Percentiles rank a stretch among this genome's conserved stretches.
phyloP scores from a whole-genome alignment of 2,797 vertebrate species.

The Clarias fuscus region DNA sequence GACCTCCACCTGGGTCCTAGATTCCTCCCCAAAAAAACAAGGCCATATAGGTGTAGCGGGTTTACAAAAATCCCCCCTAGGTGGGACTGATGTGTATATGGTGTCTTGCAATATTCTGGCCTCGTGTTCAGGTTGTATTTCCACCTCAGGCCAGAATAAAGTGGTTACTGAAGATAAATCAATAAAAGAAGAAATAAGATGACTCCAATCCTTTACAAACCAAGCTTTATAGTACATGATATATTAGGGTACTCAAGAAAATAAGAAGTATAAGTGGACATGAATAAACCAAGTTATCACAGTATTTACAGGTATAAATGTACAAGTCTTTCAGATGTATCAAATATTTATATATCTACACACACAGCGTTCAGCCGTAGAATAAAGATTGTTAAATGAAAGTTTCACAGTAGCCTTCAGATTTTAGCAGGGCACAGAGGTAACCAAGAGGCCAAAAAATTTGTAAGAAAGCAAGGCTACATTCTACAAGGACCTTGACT shows the following conservation, averaged over 20 bases:
- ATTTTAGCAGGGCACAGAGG: slow-evolving; percentile 42
- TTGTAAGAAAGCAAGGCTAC: slow-evolving; percentile 17
- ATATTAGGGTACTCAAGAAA: slow-evolving; percentile 49
- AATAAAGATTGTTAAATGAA: slow-evolving; percentile 51
- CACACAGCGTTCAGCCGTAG: slow-evolving; percentile 61
- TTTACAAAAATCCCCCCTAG: background rate
- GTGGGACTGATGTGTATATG: background rate
- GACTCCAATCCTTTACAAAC: slow-evolving; percentile 57
- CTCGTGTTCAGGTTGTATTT: background rate
- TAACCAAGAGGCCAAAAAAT: slow-evolving; percentile 23
- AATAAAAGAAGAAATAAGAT: slow-evolving; percentile 17
- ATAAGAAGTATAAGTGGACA: slow-evolving; percentile 55
- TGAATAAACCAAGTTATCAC: slow-evolving; percentile 68
- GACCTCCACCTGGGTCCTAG: background rate
- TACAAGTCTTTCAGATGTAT: slow-evolving; percentile 64
- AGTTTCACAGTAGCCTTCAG: slow-evolving; percentile 38
- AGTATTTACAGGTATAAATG: slow-evolving; percentile 76
- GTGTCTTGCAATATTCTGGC: background rate
- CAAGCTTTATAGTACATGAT: slow-evolving; percentile 57
- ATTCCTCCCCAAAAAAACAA: background rate
- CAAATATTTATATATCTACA: slow-evolving; percentile 72
- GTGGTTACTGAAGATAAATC: slow-evolving; percentile 29
- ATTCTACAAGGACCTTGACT: slow-evolving; percentile 28
- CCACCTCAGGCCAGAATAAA: background rate
- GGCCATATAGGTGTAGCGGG: background rate